Conservation (phyloP, 2,797 vertebrate species). For the Hipposideros larvatus region DNA sequence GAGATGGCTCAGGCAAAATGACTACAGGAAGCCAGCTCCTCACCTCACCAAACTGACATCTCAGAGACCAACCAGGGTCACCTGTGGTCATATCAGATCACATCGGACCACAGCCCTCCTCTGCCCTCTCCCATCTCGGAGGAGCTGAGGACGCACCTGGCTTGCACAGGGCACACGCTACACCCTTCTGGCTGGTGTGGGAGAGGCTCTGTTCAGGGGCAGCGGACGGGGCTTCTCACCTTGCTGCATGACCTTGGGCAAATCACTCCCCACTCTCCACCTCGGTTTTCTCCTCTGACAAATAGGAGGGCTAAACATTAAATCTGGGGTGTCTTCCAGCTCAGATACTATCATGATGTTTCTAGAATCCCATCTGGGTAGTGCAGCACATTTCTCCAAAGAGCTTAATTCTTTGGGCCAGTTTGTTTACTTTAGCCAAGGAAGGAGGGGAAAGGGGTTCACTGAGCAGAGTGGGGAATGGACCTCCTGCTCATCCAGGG, state of each 20-base stretch:
- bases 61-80: background rate
- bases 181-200: background rate
- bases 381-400: background rate
- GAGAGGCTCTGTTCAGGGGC: background rate
- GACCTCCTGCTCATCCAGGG: background rate
- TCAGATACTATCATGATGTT: background rate
- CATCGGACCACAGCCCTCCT: fast-evolving
- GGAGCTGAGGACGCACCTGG: background rate
- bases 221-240: background rate
- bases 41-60: background rate
- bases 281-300: background rate
- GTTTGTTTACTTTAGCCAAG: background rate
- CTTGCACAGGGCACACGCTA: fast-evolving
- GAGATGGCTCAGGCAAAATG: background rate
- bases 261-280: background rate
- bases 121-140: fast-evolving
- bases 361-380: background rate
- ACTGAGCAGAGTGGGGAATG: fast-evolving
- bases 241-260: fast-evolving
- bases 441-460: background rate
- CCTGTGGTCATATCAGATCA: background rate
- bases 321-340: background rate
- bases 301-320: background rate
- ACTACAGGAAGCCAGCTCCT: background rate
- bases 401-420: background rate